Evolutionary conservation across 2,888 invertebrate genomes (phyloP).

Genomic region (Drosophila tripunctata): DNA sequence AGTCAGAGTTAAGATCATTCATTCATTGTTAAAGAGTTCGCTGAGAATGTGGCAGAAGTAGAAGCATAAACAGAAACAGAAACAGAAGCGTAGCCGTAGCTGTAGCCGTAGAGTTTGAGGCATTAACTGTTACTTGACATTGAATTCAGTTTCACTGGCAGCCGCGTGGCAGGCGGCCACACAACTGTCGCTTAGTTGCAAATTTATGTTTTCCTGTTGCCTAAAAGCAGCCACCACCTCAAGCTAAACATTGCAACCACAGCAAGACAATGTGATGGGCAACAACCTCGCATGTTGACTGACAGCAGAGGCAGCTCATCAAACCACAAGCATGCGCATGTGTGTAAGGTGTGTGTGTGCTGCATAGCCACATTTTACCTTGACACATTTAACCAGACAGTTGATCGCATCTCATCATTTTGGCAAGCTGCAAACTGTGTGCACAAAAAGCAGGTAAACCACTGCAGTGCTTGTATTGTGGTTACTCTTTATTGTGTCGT

Average conservation of each 20-base stretch:
- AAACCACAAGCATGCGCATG: constrained; percentile 1
- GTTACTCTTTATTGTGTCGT: constrained; percentile 1
- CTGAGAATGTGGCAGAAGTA: constrained; percentile 28
- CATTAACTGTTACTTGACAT: constrained; percentile 63
- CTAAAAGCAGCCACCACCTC: constrained; percentile 50
- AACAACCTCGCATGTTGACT: constrained; percentile 39
- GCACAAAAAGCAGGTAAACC: constrained; percentile 7
- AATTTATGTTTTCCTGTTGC: constrained; percentile 76
- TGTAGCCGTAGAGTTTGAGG: neutral
- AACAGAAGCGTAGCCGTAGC: neutral
- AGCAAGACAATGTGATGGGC: constrained; percentile 38
- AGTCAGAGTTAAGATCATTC: constrained; percentile 1
- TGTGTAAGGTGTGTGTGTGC: constrained; percentile 8
- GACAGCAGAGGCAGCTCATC: constrained; percentile 22
- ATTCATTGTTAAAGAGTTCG: constrained; percentile 18
- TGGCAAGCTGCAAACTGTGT: constrained; percentile 29
- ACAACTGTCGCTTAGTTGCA: constrained; percentile 69
- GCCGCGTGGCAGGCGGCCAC: constrained; percentile 14
- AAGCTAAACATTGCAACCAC: constrained; percentile 24
- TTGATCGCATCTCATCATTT: constrained; percentile 49
- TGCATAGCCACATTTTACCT: constrained; percentile 63
- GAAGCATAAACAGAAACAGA: neutral
- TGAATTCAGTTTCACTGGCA: constrained; percentile 51
- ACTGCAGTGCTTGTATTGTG: neutral
- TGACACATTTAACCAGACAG: constrained; percentile 72